Percentiles rank a stretch among this genome's conserved stretches.
These are phyloP conservation scores for Lamprologus tigripictilis DNA, from an alignment of 2,113 vertebrate genomes.

Conservation along the genomic window DNA sequence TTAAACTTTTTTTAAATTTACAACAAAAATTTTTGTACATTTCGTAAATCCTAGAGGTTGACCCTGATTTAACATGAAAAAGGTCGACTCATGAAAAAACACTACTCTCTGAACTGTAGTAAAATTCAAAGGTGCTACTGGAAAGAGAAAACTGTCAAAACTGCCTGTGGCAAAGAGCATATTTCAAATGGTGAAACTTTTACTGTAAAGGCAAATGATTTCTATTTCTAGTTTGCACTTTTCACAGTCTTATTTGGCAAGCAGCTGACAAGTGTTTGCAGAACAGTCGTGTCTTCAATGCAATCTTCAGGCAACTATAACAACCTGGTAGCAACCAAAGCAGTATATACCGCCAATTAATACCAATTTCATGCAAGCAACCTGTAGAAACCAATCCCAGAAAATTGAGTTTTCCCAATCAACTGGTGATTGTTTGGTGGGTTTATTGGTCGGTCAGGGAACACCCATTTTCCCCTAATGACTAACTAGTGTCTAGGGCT, in stretches of 20 bases:
- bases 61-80: background rate
- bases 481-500: background rate
- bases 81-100: background rate
- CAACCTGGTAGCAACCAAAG: background rate
- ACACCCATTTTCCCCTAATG: background rate
- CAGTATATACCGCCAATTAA: background rate
- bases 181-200: background rate
- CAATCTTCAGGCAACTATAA: background rate
- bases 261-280: background rate
- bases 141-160: background rate
- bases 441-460: background rate
- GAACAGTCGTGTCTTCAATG: background rate
- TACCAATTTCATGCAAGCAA: background rate
- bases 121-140: background rate
- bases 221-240: background rate
- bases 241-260: background rate
- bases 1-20: background rate
- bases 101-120: background rate
- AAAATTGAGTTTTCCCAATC: background rate
- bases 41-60: background rate
- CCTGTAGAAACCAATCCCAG: background rate
- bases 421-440: background rate
- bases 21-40: fast-evolving
- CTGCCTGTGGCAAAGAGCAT: background rate
- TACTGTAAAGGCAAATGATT: background rate